Base-by-base conservation (phyloP, 2,113 vertebrate genomes). In the Embiotoca jacksoni region DNA sequence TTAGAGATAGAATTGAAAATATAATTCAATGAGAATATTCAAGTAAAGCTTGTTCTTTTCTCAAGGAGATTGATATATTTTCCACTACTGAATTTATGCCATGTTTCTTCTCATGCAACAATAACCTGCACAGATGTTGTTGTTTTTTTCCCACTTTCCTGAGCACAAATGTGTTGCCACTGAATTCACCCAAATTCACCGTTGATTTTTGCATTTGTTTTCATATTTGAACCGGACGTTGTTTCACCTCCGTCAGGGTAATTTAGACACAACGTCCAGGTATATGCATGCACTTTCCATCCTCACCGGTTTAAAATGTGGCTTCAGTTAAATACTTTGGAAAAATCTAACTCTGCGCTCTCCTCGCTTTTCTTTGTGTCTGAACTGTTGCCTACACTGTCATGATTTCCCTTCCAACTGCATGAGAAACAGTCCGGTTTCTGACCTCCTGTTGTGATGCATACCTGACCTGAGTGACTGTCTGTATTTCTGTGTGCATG, bases 371-470 rank as follows among this genome's bases (percentile, higher is more conserved):
- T 23, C 32, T 52, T 37, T 78, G 66, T 44, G 52, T 87, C 54
- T 53, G 53, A 58, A 15, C 55, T 46, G 7, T 55, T 78, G 36
- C 64, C 33, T 31, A 8, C 13, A 30, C 23, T 7, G n/a, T 69
- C 67, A 16, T 64, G 23, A 69, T 64, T 75, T 84, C 39, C 46
- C 57, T 36, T 61, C 60, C 31, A 41, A 50, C 46, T 81, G 60
- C 31, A 30, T 30, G 8, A 78, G 69, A 62, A 61, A 54, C 57
- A 68, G 44, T 65, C 13, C 33, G 13, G 39, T 65, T 59, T 75
- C 84, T 68, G 78, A 80, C 82, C 90, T 79, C 75, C 62, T 64
- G 65, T 53, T 72, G 62, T 36, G 80, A 57, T 57, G 53, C 55
- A 8, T 35, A 30, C 33, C 52, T 41, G 23, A 47, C 50, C 50